Base-by-base conservation (phyloP, 2,113 vertebrate species). In the Cheilinus undulatus region DNA sequence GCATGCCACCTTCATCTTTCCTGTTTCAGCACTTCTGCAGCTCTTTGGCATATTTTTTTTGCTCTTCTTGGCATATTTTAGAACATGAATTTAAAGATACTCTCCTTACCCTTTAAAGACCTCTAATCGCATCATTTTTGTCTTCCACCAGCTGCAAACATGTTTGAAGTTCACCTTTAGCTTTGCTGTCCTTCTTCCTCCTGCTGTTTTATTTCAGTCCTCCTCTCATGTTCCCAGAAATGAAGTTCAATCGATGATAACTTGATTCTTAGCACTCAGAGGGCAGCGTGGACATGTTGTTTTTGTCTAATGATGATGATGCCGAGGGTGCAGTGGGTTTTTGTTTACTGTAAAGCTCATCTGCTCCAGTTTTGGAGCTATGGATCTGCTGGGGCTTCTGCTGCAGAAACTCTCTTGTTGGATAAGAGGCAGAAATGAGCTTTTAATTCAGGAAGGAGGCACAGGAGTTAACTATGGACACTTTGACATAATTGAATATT, bases 181-280 rank as follows among this genome's bases (percentile, higher is more conserved):
- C 27, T 23, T n/a, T 15, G 38, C 17, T 14, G 22, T 14, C 1
- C 40, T 20, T 28, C n/a, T 40, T 45, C 52, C 50, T 13, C 28
- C 53, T 13, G 53, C 14, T 57, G 62, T 9, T 2, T 78, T 80
- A 77, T 86, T 80, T 76, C 69, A 48, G 80, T 54, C 26, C 11
- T 12, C 5, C 43, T 56, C 43, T 71, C 36, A 0, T n/a, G 36
- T 78, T 87, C 52, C 75, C 74, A 60, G 69, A 78, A 83, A 51
- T 26, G 23, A 38, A 10, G 27, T 40, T 11, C 34, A 52, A 48
- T 82, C 43, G 0, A 80, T 82, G 60, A 23, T 61, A 85, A 80
- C 65, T 5, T 17, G 49, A 80, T 85, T 82, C 0, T 0, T 4
- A 0, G 51, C 61, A 22, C 66, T 78, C 61, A 72, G 65, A 1